Evolutionary conservation across 2,888 invertebrate genomes (phyloP).

Genomic region (Lobophora halterata): DNA sequence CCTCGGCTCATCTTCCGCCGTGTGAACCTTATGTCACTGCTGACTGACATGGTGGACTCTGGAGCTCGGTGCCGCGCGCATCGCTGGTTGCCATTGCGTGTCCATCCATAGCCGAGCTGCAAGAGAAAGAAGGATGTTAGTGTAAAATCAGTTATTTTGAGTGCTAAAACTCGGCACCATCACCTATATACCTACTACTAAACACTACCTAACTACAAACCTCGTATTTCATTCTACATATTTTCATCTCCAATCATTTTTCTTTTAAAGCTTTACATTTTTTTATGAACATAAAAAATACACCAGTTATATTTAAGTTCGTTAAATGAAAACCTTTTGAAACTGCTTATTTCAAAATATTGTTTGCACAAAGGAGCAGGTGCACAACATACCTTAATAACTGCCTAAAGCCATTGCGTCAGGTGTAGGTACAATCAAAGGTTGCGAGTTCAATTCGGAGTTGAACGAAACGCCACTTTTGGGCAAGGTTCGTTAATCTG

Average conservation of each 20-base stretch:
- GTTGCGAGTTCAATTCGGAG: slow-evolving; percentile 18
- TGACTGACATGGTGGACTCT: slow-evolving; percentile 91
- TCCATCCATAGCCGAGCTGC: slow-evolving; percentile 72
- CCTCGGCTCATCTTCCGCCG: slow-evolving; percentile 91
- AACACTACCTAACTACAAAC: too few species aligned
- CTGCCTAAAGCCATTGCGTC: slow-evolving; percentile 15
- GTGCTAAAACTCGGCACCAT: too few species aligned
- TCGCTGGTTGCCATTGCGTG: slow-evolving; percentile 57
- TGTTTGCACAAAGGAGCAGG: slow-evolving; percentile 12
- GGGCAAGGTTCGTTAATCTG: slow-evolving; percentile 24
- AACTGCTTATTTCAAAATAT: not conserved
- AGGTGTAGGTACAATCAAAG: slow-evolving; percentile 16
- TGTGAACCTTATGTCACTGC: slow-evolving; percentile 94
- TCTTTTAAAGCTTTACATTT: too few species aligned
- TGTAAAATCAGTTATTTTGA: too few species aligned
- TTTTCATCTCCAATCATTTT: not conserved
- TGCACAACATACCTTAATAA: slow-evolving; percentile 4
- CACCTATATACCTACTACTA: too few species aligned
- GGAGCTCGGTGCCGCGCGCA: slow-evolving; percentile 76
- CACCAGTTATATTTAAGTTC: too few species aligned
- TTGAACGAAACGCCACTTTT: slow-evolving; percentile 23
- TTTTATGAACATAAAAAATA: too few species aligned
- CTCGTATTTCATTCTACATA: not conserved
- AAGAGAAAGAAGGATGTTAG: slow-evolving; percentile 21
- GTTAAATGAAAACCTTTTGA: too few species aligned